phyloP scores from a whole-genome alignment of 2,888 invertebrate genomes.

The Hydroisotoma schaefferi region DNA sequence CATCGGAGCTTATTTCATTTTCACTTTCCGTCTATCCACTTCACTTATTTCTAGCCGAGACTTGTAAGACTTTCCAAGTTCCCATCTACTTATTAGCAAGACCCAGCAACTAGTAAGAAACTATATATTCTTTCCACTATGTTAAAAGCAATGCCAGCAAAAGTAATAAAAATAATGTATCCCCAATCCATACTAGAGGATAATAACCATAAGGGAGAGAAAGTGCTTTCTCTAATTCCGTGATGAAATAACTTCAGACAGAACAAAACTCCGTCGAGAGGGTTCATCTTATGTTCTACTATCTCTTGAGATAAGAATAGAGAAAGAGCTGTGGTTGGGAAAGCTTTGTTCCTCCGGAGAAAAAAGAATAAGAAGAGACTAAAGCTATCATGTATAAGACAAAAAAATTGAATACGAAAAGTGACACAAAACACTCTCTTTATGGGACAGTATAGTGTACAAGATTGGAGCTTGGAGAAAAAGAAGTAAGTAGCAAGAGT shows the following conservation, averaged over 20 bases:
- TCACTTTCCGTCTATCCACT: conserved; percentile 1
- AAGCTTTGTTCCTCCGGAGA: neutral
- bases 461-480: too few relatives aligned
- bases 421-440: too few relatives aligned
- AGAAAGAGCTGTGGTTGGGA: neutral
- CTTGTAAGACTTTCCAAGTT: neutral
- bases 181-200: conserved; percentile 8
- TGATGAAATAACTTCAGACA: neutral
- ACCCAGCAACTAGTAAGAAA: neutral
- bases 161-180: conserved; percentile 15
- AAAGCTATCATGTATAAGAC: neutral
- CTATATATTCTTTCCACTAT: neutral
- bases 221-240: conserved; percentile 9
- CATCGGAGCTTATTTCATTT: conserved; percentile 3
- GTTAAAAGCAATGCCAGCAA: neutral
- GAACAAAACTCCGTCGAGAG: neutral
- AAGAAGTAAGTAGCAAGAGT: too few relatives aligned
- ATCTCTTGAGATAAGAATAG: neutral
- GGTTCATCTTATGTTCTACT: neutral
- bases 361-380: neutral
- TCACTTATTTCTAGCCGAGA: neutral
- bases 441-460: too few relatives aligned
- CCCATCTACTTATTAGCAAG: neutral
- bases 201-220: conserved; percentile 1
- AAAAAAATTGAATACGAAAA: too few relatives aligned